Evolutionary conservation across 2,888 invertebrate species (phyloP).

Genomic region (Lutraria lutraria): DNA sequence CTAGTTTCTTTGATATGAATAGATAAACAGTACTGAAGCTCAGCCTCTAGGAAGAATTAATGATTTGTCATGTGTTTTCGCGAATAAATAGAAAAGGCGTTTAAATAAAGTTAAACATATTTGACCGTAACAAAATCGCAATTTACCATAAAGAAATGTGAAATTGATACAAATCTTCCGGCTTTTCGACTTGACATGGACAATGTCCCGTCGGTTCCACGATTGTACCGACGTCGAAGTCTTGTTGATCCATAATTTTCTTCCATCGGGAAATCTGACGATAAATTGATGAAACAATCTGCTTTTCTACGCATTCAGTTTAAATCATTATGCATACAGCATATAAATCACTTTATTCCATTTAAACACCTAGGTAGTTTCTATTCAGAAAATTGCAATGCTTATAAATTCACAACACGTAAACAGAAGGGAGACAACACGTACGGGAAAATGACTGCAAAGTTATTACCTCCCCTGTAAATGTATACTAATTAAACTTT

Average conservation of each 20-base stretch:
- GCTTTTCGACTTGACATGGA: conserved; percentile 30
- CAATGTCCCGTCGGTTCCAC: conserved; percentile 48
- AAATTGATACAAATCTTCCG: conserved; percentile 47
- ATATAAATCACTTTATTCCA: neutral
- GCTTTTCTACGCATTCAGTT: neutral
- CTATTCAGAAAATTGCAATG: neutral
- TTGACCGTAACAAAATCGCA: neutral
- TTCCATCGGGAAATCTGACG: conserved; percentile 40
- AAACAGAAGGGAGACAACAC: neutral
- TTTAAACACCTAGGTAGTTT: neutral
- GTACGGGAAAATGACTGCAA: too few species aligned
- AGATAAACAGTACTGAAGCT: too few species aligned
- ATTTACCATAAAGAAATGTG: conserved; percentile 65
- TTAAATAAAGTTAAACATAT: too few species aligned
- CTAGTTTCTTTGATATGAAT: too few species aligned
- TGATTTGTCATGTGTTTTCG: conserved; percentile 17
- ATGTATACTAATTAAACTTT: too few species aligned
- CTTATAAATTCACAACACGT: neutral
- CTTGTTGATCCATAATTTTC: conserved; percentile 61
- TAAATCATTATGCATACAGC: neutral
- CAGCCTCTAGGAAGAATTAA: too few species aligned
- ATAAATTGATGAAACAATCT: neutral
- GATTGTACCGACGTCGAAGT: conserved; percentile 41
- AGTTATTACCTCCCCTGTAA: too few species aligned
- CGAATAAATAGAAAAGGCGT: neutral